Conservation (phyloP, 1,140 invertebrate species). For the Alviniconcha marisindica region DNA sequence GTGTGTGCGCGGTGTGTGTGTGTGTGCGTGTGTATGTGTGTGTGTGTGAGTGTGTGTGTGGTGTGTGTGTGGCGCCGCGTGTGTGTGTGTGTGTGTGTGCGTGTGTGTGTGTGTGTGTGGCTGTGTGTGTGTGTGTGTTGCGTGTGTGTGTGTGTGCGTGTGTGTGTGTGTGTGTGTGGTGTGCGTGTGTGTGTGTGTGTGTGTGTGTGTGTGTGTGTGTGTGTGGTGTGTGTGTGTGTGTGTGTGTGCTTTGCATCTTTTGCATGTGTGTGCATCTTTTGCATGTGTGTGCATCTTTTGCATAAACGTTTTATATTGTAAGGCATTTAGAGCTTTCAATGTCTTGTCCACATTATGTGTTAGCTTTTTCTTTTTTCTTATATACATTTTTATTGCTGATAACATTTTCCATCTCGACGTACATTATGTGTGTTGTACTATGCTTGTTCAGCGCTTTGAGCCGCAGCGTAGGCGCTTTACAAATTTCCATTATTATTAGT, state of each 20-base stretch:
- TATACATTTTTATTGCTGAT: too few species aligned
- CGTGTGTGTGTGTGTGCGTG: conserved; percentile 2
- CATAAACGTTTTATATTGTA: too few species aligned
- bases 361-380: too few species aligned
- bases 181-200: neutral
- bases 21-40: neutral
- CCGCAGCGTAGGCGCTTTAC: too few species aligned
- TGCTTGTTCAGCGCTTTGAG: too few species aligned
- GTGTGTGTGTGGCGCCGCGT: neutral
- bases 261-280: neutral
- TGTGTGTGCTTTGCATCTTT: too few species aligned
- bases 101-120: conserved; percentile 1
- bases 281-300: neutral
- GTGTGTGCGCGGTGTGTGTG: too few species aligned
- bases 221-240: conserved; percentile 7
- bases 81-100: neutral
- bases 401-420: too few species aligned
- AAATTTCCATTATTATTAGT: too few species aligned
- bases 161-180: conserved; percentile 25
- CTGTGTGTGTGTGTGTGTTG: neutral
- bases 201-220: neutral
- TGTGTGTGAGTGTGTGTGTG: neutral
- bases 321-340: too few species aligned
- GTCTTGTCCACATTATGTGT: too few species aligned
- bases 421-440: too few species aligned